A percentile compares a stretch with the other conserved stretches of the same genome.
Conservation (phyloP, 2,113 vertebrate genomes). For the Tetrax tetrax region DNA sequence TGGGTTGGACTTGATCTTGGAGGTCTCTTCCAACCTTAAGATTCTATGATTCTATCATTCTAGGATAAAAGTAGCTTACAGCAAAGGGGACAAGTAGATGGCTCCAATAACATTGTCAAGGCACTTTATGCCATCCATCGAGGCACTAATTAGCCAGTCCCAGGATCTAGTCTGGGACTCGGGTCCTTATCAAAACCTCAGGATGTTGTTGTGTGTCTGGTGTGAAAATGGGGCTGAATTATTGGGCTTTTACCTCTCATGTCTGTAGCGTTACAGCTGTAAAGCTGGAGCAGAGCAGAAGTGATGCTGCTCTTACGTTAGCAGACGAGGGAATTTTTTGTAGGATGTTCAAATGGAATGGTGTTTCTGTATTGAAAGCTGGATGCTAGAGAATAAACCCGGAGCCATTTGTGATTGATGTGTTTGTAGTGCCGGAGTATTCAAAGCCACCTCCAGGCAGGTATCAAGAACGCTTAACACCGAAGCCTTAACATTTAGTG, state of each 20-base stretch:
- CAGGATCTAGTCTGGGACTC: neutral
- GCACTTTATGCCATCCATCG: neutral
- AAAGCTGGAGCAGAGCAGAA: neutral
- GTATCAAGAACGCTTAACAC: neutral
- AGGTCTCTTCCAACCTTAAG: too few relatives aligned
- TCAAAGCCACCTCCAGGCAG: neutral
- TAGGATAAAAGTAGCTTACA: neutral
- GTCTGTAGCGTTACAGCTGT: neutral
- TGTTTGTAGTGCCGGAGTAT: accelerated
- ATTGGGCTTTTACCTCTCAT: neutral
- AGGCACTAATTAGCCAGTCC: neutral
- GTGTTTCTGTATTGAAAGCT: neutral
- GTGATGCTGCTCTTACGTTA: neutral
- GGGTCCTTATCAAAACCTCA: neutral
- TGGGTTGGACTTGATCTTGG: too few relatives aligned
- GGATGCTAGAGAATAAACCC: neutral
- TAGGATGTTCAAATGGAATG: neutral
- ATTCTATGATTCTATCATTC: neutral
- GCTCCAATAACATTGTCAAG: neutral
- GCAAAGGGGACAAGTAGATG: neutral
- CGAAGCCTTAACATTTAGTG: neutral
- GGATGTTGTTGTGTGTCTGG: neutral
- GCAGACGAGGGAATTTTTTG: neutral
- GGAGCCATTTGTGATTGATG: neutral
- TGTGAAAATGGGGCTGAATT: neutral